phyloP scores from a whole-genome alignment of 2,888 invertebrate genomes.

The Muschampia staudingeri region DNA sequence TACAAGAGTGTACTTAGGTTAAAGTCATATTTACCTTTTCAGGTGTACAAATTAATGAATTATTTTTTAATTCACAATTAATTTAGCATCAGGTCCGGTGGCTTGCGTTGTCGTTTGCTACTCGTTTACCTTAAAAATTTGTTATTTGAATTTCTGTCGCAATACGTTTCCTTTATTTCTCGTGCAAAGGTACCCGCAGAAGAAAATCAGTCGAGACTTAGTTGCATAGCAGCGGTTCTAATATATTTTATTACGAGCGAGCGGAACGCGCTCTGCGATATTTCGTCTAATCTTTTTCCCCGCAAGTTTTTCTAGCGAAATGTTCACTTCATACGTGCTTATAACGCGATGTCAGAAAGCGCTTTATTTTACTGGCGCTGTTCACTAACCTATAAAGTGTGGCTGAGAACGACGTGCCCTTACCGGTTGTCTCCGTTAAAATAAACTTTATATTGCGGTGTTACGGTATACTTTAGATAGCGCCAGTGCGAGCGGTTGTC shows the following conservation, averaged over 20 bases:
- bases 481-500: background rate
- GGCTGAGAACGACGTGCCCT: conserved; percentile 38
- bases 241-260: conserved; percentile 23
- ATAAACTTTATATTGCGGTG: conserved; percentile 13
- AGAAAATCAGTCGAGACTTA: background rate
- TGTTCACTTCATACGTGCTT: conserved; percentile 33
- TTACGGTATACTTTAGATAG: background rate
- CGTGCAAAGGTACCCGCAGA: background rate
- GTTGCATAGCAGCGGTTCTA: conserved; percentile 20
- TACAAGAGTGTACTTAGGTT: too few relatives aligned
- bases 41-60: too few relatives aligned
- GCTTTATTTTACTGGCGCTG: conserved; percentile 36
- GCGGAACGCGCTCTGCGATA: conserved; percentile 27
- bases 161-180: background rate
- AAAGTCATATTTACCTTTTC: too few relatives aligned
- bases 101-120: too few relatives aligned
- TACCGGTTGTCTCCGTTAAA: background rate
- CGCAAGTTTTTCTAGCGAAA: conserved; percentile 33
- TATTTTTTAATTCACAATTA: too few relatives aligned
- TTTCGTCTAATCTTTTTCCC: conserved; percentile 34
- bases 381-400: conserved; percentile 36
- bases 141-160: too few relatives aligned
- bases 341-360: conserved; percentile 35
- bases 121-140: too few relatives aligned
- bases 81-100: too few relatives aligned